Conservation (phyloP, 2,888 invertebrate genomes). For the Lasioglossum vierecki region DNA sequence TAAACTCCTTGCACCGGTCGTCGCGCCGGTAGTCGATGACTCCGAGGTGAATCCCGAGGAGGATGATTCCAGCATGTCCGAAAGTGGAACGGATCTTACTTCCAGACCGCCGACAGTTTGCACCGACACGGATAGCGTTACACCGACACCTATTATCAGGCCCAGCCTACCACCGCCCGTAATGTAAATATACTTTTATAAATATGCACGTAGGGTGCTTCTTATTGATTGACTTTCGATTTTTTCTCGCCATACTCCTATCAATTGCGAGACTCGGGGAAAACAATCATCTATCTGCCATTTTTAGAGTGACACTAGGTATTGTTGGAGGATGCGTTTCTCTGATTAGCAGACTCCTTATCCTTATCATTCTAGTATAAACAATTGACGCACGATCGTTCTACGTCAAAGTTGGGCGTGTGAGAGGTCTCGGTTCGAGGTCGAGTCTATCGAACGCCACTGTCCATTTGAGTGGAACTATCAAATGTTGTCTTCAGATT, state of each 20-base stretch:
- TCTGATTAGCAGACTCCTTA: not conserved
- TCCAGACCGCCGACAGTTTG: conserved; percentile 81
- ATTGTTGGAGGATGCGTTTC: not conserved
- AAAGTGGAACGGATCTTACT: conserved; percentile 83
- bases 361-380: not conserved
- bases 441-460: not conserved
- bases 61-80: conserved; percentile 84
- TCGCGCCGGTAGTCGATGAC: conserved; percentile 77
- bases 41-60: conserved; percentile 81
- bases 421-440: not conserved
- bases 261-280: not conserved
- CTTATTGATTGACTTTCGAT: not conserved
- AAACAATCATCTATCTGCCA: not conserved
- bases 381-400: not conserved
- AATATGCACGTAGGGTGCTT: not conserved
- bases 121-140: conserved; percentile 73
- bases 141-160: conserved; percentile 71
- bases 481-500: not conserved
- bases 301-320: not conserved
- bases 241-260: not conserved
- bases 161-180: conserved; percentile 68
- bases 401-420: not conserved
- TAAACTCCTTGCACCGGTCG: conserved; percentile 74
- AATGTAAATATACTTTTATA: conserved; percentile 43
- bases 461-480: not conserved